Evolutionary conservation across 2,113 vertebrate species (phyloP).

Genomic region (Oceanites oceanicus): DNA sequence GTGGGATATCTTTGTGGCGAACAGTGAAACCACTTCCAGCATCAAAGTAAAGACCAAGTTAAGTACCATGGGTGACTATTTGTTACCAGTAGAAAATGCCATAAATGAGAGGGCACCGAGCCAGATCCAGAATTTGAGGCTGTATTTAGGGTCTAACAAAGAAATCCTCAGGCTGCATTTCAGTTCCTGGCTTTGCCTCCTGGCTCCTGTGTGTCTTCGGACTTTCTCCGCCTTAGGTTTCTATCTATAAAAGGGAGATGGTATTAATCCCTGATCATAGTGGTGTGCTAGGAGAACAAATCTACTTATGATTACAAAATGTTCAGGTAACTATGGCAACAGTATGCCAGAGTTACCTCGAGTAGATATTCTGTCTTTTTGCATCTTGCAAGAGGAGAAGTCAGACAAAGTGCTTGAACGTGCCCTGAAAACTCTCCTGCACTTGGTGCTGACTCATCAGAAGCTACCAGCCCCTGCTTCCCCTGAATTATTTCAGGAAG

Average conservation of each 20-base stretch:
- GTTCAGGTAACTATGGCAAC: background rate
- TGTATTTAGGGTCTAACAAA: background rate
- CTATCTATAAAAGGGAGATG: background rate
- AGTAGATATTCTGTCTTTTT: background rate
- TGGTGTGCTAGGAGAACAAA: background rate
- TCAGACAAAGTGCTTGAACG: background rate
- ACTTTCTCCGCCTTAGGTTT: background rate
- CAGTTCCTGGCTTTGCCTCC: background rate
- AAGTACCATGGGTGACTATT: background rate
- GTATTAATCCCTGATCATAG: background rate
- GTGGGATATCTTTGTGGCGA: background rate
- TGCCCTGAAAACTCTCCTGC: background rate
- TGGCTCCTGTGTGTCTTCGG: background rate
- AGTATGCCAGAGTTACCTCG: background rate
- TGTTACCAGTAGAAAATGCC: background rate
- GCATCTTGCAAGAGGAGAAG: background rate
- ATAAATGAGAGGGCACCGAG: rapidly evolving
- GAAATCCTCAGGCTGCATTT: background rate
- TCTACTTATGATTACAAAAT: background rate
- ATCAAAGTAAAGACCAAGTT: background rate
- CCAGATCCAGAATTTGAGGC: background rate
- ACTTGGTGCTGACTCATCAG: background rate
- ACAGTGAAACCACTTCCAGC: background rate
- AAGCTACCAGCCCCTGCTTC: background rate
- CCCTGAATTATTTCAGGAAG: background rate